phyloP scores from a whole-genome alignment of 2,113 vertebrate genomes.

The Vicugna pacos region DNA sequence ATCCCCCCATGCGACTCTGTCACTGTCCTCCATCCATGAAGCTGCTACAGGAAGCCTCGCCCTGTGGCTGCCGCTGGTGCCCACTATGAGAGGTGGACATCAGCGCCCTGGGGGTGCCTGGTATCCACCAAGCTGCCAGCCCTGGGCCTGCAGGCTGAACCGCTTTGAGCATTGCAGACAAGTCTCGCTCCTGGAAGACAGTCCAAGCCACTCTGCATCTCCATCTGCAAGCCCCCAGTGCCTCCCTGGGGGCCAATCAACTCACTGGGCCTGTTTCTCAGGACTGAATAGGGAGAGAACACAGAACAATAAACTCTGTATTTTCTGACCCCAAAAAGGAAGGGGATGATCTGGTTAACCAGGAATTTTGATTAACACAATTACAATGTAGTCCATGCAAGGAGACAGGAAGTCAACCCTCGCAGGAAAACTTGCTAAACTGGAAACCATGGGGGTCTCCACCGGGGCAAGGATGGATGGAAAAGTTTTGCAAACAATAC shows the following conservation, averaged over 20 bases:
- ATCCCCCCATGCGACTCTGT: fast-evolving
- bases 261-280: background rate
- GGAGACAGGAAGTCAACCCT: conserved; percentile 50
- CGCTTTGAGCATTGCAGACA: fast-evolving
- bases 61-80: background rate
- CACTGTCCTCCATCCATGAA: background rate
- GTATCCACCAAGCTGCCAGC: background rate
- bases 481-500: background rate
- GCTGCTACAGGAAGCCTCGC: background rate
- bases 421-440: background rate
- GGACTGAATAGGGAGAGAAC: background rate
- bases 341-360: conserved; percentile 61
- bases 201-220: no score
- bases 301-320: conserved; percentile 61
- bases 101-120: background rate
- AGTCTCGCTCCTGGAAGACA: background rate
- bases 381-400: conserved; percentile 25
- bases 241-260: background rate
- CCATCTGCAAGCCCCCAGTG: background rate
- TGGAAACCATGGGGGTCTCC: conserved; percentile 27
- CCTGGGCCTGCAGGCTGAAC: background rate
- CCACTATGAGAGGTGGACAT: background rate
- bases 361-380: conserved; percentile 71
- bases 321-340: conserved; percentile 61
- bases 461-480: background rate